Conservation (phyloP, 2,113 vertebrate species). For the Tauraco erythrolophus region DNA sequence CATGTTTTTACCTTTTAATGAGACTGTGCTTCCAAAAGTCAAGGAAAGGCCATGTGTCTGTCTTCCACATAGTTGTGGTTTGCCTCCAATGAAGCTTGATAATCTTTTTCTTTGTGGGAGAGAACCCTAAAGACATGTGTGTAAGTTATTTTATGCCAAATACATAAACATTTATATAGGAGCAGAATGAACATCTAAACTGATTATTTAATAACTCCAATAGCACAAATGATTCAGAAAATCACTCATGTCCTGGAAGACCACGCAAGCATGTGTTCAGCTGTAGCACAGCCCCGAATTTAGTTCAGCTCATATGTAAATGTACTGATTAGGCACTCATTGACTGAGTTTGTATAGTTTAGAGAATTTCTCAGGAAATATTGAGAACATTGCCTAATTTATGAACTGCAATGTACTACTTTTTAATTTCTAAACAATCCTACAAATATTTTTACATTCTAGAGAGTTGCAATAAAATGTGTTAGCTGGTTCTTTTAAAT, state of each 20-base stretch:
- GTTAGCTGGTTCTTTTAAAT: not conserved
- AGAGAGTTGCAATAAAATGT: not conserved
- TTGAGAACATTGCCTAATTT: not conserved
- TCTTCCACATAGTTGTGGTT: not conserved
- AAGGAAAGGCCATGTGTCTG: not conserved
- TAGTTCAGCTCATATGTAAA: not conserved
- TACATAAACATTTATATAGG: not conserved
- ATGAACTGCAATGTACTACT: not conserved
- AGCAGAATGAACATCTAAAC: not conserved
- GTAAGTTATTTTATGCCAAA: not conserved
- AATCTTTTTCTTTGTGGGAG: not conserved
- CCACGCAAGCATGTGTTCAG: not conserved
- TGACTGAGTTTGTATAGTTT: not conserved
- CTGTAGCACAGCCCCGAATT: not conserved
- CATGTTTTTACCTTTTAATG: not conserved
- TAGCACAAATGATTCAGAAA: not conserved
- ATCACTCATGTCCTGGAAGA: not conserved
- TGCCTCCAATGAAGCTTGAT: not conserved
- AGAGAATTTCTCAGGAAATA: not conserved
- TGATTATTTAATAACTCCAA: not conserved
- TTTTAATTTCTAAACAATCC: not conserved
- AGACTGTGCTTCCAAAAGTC: not conserved
- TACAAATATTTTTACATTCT: not conserved
- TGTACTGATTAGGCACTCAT: not conserved
- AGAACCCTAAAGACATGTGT: accelerated